phyloP scores from a whole-genome alignment of 2,113 vertebrate genomes.

The Hiodon tergisus region DNA sequence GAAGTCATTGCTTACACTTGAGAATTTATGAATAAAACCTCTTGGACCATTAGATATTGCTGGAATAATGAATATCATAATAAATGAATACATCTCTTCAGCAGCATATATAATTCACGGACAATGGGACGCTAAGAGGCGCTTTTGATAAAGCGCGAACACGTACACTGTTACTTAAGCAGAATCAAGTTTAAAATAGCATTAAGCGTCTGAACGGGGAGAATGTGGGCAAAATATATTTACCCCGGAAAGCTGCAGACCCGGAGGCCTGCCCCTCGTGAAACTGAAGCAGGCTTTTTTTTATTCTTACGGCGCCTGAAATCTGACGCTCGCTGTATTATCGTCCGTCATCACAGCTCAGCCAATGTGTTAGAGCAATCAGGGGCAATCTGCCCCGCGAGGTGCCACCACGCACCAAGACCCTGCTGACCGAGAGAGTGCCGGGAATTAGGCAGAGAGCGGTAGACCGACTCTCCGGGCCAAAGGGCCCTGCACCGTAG shows the following conservation, averaged over 20 bases:
- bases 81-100: slow-evolving; percentile 39
- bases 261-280: slow-evolving; percentile 28
- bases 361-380: slow-evolving; percentile 49
- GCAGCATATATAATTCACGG: slow-evolving; percentile 28
- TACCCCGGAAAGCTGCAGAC: slow-evolving; percentile 30
- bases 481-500: not conserved
- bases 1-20: slow-evolving; percentile 18
- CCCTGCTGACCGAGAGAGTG: not conserved
- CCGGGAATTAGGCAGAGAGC: not conserved
- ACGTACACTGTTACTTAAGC: not conserved
- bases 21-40: not conserved
- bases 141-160: not conserved
- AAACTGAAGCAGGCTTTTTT: slow-evolving; percentile 36
- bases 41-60: slow-evolving; percentile 2
- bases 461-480: not conserved
- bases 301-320: slow-evolving; percentile 31
- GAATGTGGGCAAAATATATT: slow-evolving; percentile 17
- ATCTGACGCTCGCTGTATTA: slow-evolving; percentile 34
- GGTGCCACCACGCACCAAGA: slow-evolving; percentile 15
- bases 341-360: slow-evolving; percentile 39
- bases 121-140: not conserved
- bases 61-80: slow-evolving; percentile 33
- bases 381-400: slow-evolving; percentile 34
- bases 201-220: not conserved
- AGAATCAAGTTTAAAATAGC: slow-evolving; percentile 5